These are phyloP conservation scores for Mus minutoides DNA, from an alignment of 2,797 vertebrate species.

Conservation along the genomic window DNA sequence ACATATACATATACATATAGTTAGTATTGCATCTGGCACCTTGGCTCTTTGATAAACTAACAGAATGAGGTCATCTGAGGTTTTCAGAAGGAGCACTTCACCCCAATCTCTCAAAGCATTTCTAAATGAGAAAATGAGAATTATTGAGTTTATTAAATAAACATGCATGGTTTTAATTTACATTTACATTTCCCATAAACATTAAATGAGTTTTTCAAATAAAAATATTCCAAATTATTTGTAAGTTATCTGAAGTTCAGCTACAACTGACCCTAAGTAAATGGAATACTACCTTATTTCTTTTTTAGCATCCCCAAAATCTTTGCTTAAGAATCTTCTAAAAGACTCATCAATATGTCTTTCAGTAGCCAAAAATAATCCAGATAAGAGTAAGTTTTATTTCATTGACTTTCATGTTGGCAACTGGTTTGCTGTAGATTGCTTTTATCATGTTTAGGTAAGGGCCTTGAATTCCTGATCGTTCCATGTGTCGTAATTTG, in stretches of 20 bases:
- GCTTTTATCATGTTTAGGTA: too few relatives aligned
- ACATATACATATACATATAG: not conserved
- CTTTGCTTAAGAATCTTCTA: not conserved
- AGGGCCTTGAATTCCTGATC: too few relatives aligned
- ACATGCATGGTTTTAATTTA: not conserved
- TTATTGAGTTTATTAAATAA: not conserved
- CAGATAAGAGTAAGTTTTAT: not conserved
- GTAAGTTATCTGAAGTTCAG: not conserved
- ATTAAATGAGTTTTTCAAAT: not conserved
- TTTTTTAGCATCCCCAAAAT: not conserved
- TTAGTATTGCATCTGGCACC: not conserved
- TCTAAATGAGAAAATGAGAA: not conserved
- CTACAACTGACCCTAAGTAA: not conserved
- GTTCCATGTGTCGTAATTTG: not conserved
- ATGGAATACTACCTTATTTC: not conserved
- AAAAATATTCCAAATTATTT: not conserved
- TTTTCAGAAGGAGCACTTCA: not conserved
- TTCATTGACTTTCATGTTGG: not conserved
- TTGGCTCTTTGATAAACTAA: not conserved
- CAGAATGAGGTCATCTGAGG: not conserved
- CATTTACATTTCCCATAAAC: constrained; percentile 1
- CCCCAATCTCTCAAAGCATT: not conserved
- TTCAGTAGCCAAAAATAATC: not conserved
- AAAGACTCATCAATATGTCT: not conserved
- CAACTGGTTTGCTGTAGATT: too few relatives aligned